Evolutionary conservation across 2,888 invertebrate genomes (phyloP), one percentile per base, ranked within the genome.

Genomic region (Stratiomys singularior): DNA sequence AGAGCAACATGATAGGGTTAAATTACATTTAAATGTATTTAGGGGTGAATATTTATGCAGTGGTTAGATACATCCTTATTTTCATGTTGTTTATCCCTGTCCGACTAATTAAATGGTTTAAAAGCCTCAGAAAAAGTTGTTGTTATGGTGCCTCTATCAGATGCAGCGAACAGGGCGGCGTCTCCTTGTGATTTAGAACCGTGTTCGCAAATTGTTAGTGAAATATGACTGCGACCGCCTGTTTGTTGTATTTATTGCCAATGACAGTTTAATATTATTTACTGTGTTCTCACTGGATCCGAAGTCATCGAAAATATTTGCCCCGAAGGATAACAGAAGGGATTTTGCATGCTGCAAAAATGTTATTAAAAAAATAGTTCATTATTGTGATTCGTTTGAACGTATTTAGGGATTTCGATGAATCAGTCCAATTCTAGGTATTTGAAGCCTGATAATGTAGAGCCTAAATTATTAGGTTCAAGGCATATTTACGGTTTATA

Each of bases 41-140:
- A 5, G 27, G 28, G 27, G 23, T n/a, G 23, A 27, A 66, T 66
- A 37, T 66, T 66, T 66, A 30, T 37, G 37, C 37, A 4, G 1
- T 64, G 52, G 64, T 37, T 5, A 66, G 30, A 66, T 52, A 15
- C 4, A 52, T 9, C 3, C 37, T 5, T 37, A 37, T 66, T 66
- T 64, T 30, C 37, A 52, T 66, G 66, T 66, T 66, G 30, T 66
- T 37, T 30, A 66, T 66, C 27, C n/a, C n/a, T 37, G 18, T 4
- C 30, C 30, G 37, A n/a, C 66, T 66, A 66, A 66, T 66, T 66
- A 66, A 18, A 66, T 66, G n/a, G 1, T 37, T 66, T 66, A 37
- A 30, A 18, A 66, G 37, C 1, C 37, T 18, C n/a, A 37, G 66
- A 18, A 27, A 63, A 63, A 27, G 15, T 37, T 9, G 37, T 37